phyloP scores from a whole-genome alignment of 1,140 invertebrate species.

The Bilobella aurantiaca region DNA sequence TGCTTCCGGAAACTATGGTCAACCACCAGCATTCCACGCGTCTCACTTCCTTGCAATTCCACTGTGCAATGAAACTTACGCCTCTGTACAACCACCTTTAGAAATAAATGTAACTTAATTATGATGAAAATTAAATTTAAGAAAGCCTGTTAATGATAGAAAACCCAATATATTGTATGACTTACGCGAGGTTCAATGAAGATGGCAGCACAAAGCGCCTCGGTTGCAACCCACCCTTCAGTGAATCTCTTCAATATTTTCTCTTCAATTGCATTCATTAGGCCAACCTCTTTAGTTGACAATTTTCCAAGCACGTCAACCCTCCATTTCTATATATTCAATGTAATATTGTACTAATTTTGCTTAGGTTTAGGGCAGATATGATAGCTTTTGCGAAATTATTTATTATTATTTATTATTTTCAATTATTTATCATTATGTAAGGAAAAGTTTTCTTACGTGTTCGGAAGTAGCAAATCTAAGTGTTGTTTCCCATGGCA shows the following conservation, averaged over 20 bases:
- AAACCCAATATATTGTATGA: neutral
- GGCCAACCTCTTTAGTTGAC: slow-evolving; percentile 40
- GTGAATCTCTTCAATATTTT: slow-evolving; percentile 37
- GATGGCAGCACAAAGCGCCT: slow-evolving; percentile 47
- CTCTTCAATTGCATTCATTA: slow-evolving; percentile 48
- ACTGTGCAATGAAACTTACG: slow-evolving; percentile 40
- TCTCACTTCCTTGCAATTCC: slow-evolving; percentile 46
- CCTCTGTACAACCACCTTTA: slow-evolving; percentile 16
- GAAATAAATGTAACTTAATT: neutral
- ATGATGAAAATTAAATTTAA: neutral
- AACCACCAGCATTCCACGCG: slow-evolving; percentile 51
- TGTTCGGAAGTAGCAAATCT: slow-evolving; percentile 17
- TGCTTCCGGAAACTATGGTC: slow-evolving; percentile 41
- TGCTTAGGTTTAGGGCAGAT: neutral
- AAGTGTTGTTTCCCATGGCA: slow-evolving; percentile 54
- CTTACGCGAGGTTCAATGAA: slow-evolving; percentile 39
- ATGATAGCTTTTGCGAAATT: neutral
- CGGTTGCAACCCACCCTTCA: slow-evolving; percentile 45
- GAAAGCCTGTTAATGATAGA: neutral
- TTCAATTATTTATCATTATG: neutral
- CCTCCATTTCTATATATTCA: slow-evolving; percentile 50
- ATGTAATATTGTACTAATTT: no score
- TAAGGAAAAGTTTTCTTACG: slow-evolving; percentile 8
- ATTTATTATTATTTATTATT: neutral
- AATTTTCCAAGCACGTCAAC: slow-evolving; percentile 42